Conservation (phyloP, 2,888 invertebrate genomes). For the Melanargia galathea region DNA sequence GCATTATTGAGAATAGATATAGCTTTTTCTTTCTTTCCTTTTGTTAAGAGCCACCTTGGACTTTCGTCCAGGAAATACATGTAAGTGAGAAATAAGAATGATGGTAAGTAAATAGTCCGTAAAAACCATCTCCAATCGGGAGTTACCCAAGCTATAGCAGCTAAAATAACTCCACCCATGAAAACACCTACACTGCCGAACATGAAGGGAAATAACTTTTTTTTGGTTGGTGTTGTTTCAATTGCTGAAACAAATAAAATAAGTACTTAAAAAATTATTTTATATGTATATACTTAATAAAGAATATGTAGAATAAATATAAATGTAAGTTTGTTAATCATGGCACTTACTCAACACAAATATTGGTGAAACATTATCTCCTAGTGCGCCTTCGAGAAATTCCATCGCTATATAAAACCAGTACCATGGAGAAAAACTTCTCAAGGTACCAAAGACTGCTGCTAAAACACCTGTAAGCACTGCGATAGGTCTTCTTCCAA, state of each 20-base stretch:
- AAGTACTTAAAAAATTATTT: too few species aligned
- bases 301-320: too few species aligned
- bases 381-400: slow-evolving; percentile 65
- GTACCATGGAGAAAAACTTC: slow-evolving; percentile 60
- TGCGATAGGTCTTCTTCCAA: slow-evolving; percentile 61
- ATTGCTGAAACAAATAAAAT: slow-evolving; percentile 54
- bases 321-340: too few species aligned
- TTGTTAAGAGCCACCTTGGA: slow-evolving; percentile 89
- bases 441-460: slow-evolving; percentile 58
- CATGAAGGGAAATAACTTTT: slow-evolving; percentile 57
- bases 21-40: slow-evolving; percentile 85
- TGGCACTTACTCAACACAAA: slow-evolving; percentile 59
- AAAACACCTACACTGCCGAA: slow-evolving; percentile 55
- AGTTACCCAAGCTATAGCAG: slow-evolving; percentile 63
- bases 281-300: too few species aligned
- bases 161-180: slow-evolving; percentile 52
- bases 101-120: slow-evolving; percentile 86
- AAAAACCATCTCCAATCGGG: slow-evolving; percentile 87
- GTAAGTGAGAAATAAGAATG: slow-evolving; percentile 84
- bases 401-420: slow-evolving; percentile 65
- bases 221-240: slow-evolving; percentile 63
- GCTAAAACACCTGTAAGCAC: slow-evolving; percentile 60
- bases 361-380: slow-evolving; percentile 64
- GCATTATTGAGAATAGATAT: slow-evolving; percentile 83
- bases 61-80: slow-evolving; percentile 87